Evolutionary conservation across 2,888 invertebrate genomes (phyloP).

Genomic region (Scaptodrosophila latifasciaeformis): DNA sequence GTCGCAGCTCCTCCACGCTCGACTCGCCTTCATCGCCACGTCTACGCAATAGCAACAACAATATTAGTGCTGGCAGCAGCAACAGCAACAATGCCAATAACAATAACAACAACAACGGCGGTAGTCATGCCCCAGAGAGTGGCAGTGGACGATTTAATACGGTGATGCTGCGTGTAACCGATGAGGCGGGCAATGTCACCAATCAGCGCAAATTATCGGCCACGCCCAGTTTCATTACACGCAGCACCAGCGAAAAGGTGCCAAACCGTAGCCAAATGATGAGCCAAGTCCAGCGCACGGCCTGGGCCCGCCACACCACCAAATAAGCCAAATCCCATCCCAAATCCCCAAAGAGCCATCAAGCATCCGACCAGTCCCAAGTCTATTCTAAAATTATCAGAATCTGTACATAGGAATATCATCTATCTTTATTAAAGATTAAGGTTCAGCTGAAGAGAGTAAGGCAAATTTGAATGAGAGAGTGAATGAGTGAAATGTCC

Average conservation of each 20-base stretch:
- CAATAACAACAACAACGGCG: conserved; percentile 31
- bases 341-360: neutral
- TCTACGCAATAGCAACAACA: conserved; percentile 50
- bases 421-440: conserved; percentile 12
- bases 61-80: conserved; percentile 49
- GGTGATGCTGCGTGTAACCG: conserved; percentile 78
- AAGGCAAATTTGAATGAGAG: conserved; percentile 4
- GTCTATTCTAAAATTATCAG: neutral
- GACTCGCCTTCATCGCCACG: conserved; percentile 60
- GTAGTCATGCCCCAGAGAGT: conserved; percentile 19
- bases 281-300: conserved; percentile 86
- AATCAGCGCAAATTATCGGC: conserved; percentile 76
- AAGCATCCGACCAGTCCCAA: neutral
- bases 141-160: conserved; percentile 75
- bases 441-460: neutral
- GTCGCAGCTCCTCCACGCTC: conserved; percentile 69
- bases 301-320: conserved; percentile 92
- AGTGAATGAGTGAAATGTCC: neutral
- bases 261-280: conserved; percentile 90
- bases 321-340: conserved; percentile 76
- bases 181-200: conserved; percentile 76
- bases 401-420: neutral
- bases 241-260: conserved; percentile 90
- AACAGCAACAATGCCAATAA: conserved; percentile 34
- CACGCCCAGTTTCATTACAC: conserved; percentile 81